A percentile compares a stretch with the other conserved stretches of the same genome.
These are phyloP conservation scores for Lamellibrachia luymesi DNA, from an alignment of 1,140 invertebrate genomes.

Conservation along the genomic window DNA sequence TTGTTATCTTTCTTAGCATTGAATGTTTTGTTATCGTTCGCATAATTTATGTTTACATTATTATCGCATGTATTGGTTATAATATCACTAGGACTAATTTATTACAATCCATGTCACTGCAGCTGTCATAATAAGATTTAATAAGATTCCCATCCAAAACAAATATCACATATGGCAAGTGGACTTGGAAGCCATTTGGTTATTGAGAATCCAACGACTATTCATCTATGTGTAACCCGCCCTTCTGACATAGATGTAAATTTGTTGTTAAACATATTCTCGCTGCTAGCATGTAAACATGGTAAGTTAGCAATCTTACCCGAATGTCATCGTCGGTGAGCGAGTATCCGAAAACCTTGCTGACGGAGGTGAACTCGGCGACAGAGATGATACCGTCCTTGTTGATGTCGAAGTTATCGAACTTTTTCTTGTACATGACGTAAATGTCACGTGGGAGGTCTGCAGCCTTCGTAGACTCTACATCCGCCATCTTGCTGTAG, in stretches of 20 bases:
- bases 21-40: neutral
- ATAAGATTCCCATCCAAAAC: no score
- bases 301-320: neutral
- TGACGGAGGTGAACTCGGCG: conserved; percentile 25
- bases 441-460: neutral
- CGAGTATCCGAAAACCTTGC: conserved; percentile 22
- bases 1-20: neutral
- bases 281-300: no score
- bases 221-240: no score
- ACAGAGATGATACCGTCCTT: conserved; percentile 21
- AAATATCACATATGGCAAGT: no score
- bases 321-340: conserved; percentile 18
- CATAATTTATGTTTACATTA: neutral
- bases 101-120: neutral
- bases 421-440: conserved; percentile 15
- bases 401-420: conserved; percentile 22
- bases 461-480: neutral
- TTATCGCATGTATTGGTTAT: neutral
- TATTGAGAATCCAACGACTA: no score
- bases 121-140: neutral
- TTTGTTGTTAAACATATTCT: no score
- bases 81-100: no score
- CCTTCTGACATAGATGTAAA: no score
- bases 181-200: no score
- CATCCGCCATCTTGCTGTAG: neutral